These are phyloP conservation scores for Eudasyphora cyanicolor DNA, from an alignment of 2,888 invertebrate species.

Conservation along the genomic window DNA sequence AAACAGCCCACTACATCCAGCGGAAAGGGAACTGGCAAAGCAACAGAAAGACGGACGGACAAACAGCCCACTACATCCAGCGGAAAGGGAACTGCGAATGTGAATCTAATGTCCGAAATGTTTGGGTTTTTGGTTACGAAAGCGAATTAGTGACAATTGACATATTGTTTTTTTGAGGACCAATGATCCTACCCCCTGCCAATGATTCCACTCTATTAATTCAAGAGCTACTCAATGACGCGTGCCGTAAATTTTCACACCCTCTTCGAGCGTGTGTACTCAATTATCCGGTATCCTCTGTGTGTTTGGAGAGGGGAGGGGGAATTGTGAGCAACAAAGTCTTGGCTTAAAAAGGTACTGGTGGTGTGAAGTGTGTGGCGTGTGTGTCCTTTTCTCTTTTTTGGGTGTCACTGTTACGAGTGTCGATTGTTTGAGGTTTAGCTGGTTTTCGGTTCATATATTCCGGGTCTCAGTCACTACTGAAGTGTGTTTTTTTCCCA, in stretches of 20 bases:
- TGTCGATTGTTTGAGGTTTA: conserved; percentile 47
- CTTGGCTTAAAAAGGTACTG: conserved; percentile 10
- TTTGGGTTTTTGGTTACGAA: conserved; percentile 22
- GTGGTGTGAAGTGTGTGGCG: conserved; percentile 10
- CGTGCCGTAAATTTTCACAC: conserved; percentile 77
- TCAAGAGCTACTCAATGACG: conserved; percentile 66
- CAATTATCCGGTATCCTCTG: conserved; percentile 56
- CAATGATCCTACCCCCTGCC: conserved; percentile 1
- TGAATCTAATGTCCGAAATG: conserved; percentile 41
- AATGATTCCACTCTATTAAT: too few relatives aligned
- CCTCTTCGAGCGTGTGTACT: conserved; percentile 64
- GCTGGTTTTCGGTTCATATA: conserved; percentile 45
- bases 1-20: too few relatives aligned
- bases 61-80: too few relatives aligned
- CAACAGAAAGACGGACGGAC: conserved; percentile 66
- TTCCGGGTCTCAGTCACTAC: background rate
- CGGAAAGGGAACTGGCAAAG: conserved; percentile 14
- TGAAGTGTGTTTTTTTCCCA: conserved; percentile 50
- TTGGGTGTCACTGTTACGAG: background rate
- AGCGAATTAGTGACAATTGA: conserved; percentile 71
- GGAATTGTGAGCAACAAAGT: conserved; percentile 6
- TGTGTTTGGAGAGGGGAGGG: conserved; percentile 22
- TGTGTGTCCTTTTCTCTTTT: conserved; percentile 38
- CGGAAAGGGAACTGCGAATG: conserved; percentile 22
- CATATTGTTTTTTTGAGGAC: conserved; percentile 73